These are phyloP conservation scores for Pseudorasbora parva DNA, from an alignment of 2,113 vertebrate genomes.

Conservation along the genomic window DNA sequence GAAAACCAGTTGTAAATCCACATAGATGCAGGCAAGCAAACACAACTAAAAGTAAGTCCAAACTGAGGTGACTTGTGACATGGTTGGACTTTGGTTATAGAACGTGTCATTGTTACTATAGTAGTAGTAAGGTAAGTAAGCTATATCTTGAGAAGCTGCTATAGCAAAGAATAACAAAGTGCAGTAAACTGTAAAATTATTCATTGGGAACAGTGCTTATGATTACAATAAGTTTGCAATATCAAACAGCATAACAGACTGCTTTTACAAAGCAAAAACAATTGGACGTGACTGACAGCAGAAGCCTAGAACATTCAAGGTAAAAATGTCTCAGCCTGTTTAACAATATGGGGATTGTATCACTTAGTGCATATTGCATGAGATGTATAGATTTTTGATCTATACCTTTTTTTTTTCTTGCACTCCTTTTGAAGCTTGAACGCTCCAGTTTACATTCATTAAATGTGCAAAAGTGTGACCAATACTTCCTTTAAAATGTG, in stretches of 20 bases:
- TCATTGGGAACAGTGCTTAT: no score
- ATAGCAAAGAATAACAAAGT: no score
- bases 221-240: neutral
- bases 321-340: neutral
- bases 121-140: no score
- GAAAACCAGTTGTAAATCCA: no score
- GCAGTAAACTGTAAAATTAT: no score
- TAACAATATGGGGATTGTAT: neutral
- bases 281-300: neutral
- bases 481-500: neutral
- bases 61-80: no score
- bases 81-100: no score
- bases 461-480: neutral
- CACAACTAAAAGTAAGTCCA: no score
- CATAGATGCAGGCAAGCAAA: no score
- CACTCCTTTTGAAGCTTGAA: neutral
- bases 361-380: neutral
- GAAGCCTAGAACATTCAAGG: neutral
- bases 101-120: no score
- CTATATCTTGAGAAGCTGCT: no score
- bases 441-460: neutral
- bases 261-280: neutral
- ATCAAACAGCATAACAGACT: neutral
- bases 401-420: no score
- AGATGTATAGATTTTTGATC: neutral